Percentiles rank a stretch among this genome's conserved stretches.
Conservation (phyloP, 2,888 invertebrate genomes). For the Barypeithes pellucidus region DNA sequence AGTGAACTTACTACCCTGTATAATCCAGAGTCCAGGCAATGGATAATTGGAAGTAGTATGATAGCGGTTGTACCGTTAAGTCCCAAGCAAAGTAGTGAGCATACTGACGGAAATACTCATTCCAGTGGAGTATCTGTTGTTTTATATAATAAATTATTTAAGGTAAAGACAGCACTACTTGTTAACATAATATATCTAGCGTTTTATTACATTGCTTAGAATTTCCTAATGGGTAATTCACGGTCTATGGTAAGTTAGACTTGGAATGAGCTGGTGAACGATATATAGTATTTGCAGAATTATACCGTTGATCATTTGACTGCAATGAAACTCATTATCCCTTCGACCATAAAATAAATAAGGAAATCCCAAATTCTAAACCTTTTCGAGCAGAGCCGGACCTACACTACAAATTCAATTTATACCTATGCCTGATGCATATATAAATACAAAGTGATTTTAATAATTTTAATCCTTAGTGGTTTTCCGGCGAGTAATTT, state of each 20-base stretch:
- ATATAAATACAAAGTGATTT: too few relatives aligned
- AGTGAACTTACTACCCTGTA: slow-evolving; percentile 73
- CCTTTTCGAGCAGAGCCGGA: too few relatives aligned
- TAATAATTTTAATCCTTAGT: too few relatives aligned
- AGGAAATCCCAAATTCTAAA: too few relatives aligned
- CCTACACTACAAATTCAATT: too few relatives aligned
- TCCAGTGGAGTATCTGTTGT: slow-evolving; percentile 80
- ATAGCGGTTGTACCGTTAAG: slow-evolving; percentile 79
- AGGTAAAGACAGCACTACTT: slow-evolving; percentile 54
- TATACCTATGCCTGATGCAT: too few relatives aligned
- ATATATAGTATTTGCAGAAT: too few relatives aligned
- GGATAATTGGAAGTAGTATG: slow-evolving; percentile 78
- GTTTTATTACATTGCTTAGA: slow-evolving; percentile 14
- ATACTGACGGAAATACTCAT: slow-evolving; percentile 79
- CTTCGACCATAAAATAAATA: too few relatives aligned
- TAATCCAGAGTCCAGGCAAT: slow-evolving; percentile 78
- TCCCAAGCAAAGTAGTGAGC: slow-evolving; percentile 77
- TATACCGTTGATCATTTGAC: too few relatives aligned
- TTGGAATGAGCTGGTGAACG: too few relatives aligned
- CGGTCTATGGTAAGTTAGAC: background rate
- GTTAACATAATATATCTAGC: background rate
- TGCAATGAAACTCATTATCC: too few relatives aligned
- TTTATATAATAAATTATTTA: slow-evolving; percentile 83
- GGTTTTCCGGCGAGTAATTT: too few relatives aligned
- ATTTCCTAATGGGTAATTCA: background rate